Conservation (phyloP, 2,113 vertebrate genomes). For the Archilochus colubris region DNA sequence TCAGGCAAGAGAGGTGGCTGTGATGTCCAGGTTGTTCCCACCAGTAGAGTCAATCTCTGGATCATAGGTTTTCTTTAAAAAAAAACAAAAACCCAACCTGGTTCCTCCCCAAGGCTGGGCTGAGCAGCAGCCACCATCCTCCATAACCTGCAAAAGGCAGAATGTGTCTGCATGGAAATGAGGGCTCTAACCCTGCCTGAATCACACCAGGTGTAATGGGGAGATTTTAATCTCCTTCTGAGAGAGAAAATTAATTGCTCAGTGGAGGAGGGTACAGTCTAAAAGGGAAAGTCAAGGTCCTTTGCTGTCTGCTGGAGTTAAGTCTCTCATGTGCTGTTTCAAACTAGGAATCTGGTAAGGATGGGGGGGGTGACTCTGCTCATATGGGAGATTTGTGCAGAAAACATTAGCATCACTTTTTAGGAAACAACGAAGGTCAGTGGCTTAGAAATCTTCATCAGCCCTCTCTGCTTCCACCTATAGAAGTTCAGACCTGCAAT, state of each 20-base stretch:
- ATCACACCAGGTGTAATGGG: background rate
- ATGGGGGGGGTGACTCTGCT: background rate
- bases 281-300: background rate
- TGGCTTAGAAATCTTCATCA: background rate
- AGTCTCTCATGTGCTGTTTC: fast-evolving
- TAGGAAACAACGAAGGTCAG: background rate
- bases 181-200: background rate
- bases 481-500: background rate
- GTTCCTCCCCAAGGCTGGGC: background rate
- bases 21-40: background rate
- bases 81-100: background rate
- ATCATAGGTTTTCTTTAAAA: background rate
- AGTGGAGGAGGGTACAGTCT: background rate
- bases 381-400: background rate
- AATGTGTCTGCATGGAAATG: background rate
- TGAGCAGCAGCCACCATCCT: background rate
- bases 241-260: background rate
- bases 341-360: background rate
- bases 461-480: background rate
- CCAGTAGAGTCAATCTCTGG: background rate
- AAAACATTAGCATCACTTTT: background rate
- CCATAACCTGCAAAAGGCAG: background rate
- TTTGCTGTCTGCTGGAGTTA: background rate
- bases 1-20: background rate
- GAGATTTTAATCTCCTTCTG: background rate